Percentiles rank a stretch among this genome's conserved stretches.
These are phyloP conservation scores for Galaxias olidus DNA, from an alignment of 2,797 vertebrate genomes.

Conservation along the genomic window DNA sequence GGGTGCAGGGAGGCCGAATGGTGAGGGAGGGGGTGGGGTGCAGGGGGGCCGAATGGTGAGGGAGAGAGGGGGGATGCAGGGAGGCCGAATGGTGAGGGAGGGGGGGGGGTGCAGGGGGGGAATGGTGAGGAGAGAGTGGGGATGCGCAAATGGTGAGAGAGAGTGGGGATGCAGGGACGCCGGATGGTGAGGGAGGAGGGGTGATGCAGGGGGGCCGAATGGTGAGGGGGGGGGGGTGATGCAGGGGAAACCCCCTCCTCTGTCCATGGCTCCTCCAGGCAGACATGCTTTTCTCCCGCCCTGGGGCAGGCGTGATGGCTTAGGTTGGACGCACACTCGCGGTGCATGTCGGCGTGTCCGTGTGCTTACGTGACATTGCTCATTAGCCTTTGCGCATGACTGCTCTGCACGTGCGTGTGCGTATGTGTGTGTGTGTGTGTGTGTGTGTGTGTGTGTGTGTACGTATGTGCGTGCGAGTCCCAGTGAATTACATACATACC, in stretches of 20 bases:
- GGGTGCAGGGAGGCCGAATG: no score
- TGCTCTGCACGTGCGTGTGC: neutral
- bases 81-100: neutral
- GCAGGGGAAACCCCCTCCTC: neutral
- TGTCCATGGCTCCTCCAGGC: neutral
- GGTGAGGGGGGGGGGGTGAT: neutral
- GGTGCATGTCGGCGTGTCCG: neutral
- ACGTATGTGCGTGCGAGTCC: no score
- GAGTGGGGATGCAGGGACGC: neutral
- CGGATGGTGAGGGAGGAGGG: neutral
- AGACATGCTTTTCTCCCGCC: conserved; percentile 6
- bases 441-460: neutral
- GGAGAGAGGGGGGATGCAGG: no score
- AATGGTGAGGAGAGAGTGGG: no score
- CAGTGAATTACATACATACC: conserved; percentile 4
- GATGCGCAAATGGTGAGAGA: neutral
- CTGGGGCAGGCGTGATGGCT: neutral
- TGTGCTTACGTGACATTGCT: neutral
- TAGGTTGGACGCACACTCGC: conserved; percentile 2
- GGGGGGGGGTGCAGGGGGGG: neutral
- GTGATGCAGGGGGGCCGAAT: neutral
- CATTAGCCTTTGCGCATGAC: neutral
- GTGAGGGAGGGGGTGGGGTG: neutral
- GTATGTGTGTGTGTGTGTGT: neutral
- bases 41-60: no score